Conservation (phyloP, 2,888 invertebrate species). For the Tachina lurida region DNA sequence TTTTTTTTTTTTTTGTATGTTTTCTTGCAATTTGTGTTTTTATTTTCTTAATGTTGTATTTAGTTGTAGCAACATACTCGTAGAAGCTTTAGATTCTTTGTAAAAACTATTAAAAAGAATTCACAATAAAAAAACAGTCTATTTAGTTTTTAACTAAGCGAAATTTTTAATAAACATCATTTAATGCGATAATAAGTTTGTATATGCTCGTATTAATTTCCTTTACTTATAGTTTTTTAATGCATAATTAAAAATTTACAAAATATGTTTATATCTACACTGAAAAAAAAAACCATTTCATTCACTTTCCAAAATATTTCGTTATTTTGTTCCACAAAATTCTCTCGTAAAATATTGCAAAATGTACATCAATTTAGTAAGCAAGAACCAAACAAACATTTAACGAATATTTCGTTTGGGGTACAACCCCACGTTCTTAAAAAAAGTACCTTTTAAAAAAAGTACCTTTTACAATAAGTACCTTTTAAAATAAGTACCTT, state of each 20-base stretch:
- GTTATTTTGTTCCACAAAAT: no score
- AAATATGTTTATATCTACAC: neutral
- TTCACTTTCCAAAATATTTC: no score
- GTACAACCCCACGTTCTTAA: no score
- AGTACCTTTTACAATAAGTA: no score
- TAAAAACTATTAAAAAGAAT: constrained; percentile 12
- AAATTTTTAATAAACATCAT: constrained; percentile 45
- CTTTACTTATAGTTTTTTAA: constrained; percentile 16
- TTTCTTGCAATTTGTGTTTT: neutral
- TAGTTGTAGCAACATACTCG: neutral
- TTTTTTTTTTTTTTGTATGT: neutral
- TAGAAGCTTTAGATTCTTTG: neutral
- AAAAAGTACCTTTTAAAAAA: no score
- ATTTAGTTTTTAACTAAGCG: neutral
- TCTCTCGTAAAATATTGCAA: no score
- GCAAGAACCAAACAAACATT: no score
- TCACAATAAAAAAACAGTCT: constrained; percentile 5
- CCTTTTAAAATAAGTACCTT: no score
- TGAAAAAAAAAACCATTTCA: no score
- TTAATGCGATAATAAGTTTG: constrained; percentile 26
- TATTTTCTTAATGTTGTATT: constrained; percentile 10
- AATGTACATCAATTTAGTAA: no score
- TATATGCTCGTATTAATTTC: neutral
- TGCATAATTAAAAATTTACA: neutral
- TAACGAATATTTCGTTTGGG: no score